These are phyloP conservation scores for Telmatochromis brichardi DNA, from an alignment of 2,113 vertebrate species.

Conservation along the genomic window DNA sequence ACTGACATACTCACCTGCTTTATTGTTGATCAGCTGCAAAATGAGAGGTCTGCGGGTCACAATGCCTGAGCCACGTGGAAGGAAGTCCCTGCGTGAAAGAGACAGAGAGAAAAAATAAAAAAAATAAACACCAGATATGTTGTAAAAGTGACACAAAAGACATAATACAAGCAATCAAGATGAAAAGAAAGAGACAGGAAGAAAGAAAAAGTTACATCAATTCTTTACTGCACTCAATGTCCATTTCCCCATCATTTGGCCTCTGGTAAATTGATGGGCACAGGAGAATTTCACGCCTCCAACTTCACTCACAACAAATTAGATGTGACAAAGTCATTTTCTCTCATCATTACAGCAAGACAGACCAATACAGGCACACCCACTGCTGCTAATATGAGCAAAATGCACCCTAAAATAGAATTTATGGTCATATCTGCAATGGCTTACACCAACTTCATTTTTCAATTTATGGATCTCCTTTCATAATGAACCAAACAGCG, in stretches of 20 bases:
- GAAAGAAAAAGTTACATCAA: background rate
- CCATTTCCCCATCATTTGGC: background rate
- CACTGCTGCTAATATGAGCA: background rate
- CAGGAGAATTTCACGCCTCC: conserved; percentile 18
- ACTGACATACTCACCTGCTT: conserved; percentile 77
- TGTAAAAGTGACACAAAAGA: background rate
- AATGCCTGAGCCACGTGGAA: conserved; percentile 92
- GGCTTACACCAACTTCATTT: background rate
- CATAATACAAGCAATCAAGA: background rate
- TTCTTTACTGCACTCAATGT: conserved; percentile 21
- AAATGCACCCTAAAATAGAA: background rate
- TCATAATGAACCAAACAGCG: background rate
- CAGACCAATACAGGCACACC: background rate
- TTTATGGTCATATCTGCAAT: background rate
- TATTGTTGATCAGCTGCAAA: conserved; percentile 94
- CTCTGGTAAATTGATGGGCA: conserved; percentile 12
- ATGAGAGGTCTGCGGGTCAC: conserved; percentile 93
- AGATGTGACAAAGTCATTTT: conserved; percentile 39
- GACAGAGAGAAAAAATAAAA: background rate
- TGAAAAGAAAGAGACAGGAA: background rate
- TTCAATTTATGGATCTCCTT: background rate
- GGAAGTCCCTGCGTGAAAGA: conserved; percentile 82
- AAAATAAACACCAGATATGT: background rate
- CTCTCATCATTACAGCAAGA: conserved; percentile 15
- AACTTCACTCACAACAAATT: conserved; percentile 25